Evolutionary conservation across 2,888 invertebrate species (phyloP), one percentile per base, ranked within the genome.

Genomic region (Chymomyza amoena): DNA sequence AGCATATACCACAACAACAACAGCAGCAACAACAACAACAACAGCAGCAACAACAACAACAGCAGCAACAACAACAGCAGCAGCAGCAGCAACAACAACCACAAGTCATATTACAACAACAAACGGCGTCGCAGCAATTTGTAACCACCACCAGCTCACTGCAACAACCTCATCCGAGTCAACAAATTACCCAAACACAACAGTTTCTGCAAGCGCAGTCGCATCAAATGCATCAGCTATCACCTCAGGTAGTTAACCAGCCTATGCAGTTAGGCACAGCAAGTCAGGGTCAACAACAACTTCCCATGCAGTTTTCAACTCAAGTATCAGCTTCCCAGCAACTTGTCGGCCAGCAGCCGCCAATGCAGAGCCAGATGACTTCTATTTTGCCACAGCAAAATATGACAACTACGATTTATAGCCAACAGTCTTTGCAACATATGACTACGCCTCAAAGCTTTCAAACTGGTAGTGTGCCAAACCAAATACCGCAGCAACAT

Each of bases 191-290:
- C 45, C 78, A 80, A 28, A 78, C 72, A 54, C 76, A 77, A 18
- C 75, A 79, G 50, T 79, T 78, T 62, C 69, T 88, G 52, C 86
- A 83, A 54, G 54, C 86, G 1, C 83, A 87, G 63, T 66, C 80
- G 15, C 87, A 80, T 70, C 81, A 78, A 66, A 71, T 86, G 70
- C 88, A 87, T 59, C 71, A 84, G 64, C 68, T 82, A 20, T 68
- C 87, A 2, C 79, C 75, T 15, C 75, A 80, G 54, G 80, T 80
- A 28, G 62, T 60, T 51, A 56, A 70, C 9, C 81, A 80, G 64
- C 76, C 65, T 36, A 73, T 78, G 66, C 77, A 80, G 16, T 71
- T 73, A 9, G 71, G 57, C 76, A 60, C 78, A 84, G 66, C 87
- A 85, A 56, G n/a, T 78, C 76, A 76, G 16, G 76, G 73, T 13